Evolutionary conservation across 2,113 vertebrate genomes (phyloP).

Genomic region (Rhea americana): DNA sequence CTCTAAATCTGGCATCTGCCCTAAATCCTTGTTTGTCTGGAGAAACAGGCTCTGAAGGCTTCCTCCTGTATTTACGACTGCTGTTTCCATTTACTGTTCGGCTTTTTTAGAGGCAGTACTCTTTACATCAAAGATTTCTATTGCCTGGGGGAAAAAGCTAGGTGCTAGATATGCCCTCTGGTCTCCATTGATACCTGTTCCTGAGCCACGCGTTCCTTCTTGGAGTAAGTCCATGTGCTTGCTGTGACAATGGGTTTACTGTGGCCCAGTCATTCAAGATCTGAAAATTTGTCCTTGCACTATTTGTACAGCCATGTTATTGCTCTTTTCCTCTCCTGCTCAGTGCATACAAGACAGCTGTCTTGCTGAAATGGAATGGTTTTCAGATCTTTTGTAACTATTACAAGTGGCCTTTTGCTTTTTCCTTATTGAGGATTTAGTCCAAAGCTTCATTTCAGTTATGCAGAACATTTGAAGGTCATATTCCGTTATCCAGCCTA

Average conservation of each 20-base stretch:
- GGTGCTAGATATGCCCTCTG: neutral
- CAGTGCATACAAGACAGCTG: neutral
- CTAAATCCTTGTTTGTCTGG: conserved; percentile 24
- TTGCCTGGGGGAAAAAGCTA: neutral
- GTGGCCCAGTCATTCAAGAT: neutral
- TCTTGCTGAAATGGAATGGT: neutral
- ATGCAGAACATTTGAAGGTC: neutral
- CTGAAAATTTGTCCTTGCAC: neutral
- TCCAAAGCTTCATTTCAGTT: neutral
- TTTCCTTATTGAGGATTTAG: neutral
- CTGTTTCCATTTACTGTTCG: conserved; percentile 33
- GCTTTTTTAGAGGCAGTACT: neutral
- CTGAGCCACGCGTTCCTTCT: neutral
- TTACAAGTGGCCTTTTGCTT: neutral
- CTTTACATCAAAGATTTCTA: conserved; percentile 23
- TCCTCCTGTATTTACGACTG: neutral
- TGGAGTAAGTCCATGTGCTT: neutral
- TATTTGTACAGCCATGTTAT: neutral
- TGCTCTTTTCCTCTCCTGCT: neutral
- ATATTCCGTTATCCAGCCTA: neutral
- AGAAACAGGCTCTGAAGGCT: neutral
- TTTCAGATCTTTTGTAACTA: neutral
- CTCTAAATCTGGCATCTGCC: conserved; percentile 2
- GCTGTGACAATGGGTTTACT: neutral
- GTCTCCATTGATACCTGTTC: neutral